Percentiles rank a stretch among this genome's conserved stretches.
These are phyloP conservation scores for Cetonia aurata DNA, from an alignment of 2,888 invertebrate genomes.

Conservation along the genomic window DNA sequence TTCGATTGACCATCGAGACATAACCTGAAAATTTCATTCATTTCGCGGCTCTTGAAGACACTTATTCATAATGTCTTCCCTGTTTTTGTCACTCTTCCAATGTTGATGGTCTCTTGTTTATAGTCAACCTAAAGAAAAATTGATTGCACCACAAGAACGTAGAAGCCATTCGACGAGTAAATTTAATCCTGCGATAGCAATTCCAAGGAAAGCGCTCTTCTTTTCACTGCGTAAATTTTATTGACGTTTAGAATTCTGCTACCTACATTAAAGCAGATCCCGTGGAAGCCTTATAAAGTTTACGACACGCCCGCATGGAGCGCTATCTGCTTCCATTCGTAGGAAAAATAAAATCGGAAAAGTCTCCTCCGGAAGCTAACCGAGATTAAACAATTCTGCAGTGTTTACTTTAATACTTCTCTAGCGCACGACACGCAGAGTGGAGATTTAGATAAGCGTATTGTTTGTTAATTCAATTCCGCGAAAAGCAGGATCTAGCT, in stretches of 20 bases:
- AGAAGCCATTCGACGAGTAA: too few relatives aligned
- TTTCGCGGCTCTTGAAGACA: too few relatives aligned
- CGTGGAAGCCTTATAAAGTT: slow-evolving; percentile 12
- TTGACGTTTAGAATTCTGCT: slow-evolving; percentile 16
- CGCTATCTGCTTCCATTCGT: slow-evolving; percentile 17
- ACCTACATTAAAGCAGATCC: slow-evolving; percentile 3
- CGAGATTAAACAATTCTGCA: slow-evolving; percentile 28
- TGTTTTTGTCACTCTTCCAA: too few relatives aligned
- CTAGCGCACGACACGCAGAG: slow-evolving; percentile 2
- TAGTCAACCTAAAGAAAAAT: too few relatives aligned
- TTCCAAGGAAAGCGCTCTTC: neutral
- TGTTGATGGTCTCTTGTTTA: too few relatives aligned
- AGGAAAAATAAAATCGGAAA: slow-evolving; percentile 16
- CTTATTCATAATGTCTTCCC: too few relatives aligned
- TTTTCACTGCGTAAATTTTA: slow-evolving; percentile 21
- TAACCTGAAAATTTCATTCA: too few relatives aligned
- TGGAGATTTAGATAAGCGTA: slow-evolving; percentile 35
- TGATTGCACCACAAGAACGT: too few relatives aligned
- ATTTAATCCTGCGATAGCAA: too few relatives aligned
- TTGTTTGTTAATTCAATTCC: slow-evolving; percentile 32
- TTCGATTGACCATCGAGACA: too few relatives aligned
- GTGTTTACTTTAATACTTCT: slow-evolving; percentile 27
- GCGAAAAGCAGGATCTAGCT: slow-evolving; percentile 11
- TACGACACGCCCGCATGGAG: slow-evolving; percentile 20
- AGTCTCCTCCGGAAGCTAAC: neutral